Base-by-base conservation (phyloP, 2,888 invertebrate genomes). In the Cantharis rustica region DNA sequence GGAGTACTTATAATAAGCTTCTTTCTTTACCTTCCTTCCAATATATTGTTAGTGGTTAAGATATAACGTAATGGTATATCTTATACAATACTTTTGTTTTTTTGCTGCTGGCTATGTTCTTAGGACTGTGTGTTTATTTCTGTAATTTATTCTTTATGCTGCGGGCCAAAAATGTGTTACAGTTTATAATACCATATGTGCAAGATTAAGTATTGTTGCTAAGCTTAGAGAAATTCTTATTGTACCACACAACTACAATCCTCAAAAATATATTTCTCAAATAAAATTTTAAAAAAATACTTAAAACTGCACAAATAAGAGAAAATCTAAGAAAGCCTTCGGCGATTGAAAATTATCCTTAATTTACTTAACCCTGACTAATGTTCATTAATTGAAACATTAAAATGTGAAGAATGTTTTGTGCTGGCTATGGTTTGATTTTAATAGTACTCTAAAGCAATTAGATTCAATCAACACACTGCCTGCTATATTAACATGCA, bases 121-220 rank as follows among this genome's bases (percentile, higher is more conserved):
- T 74, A 74, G 78, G 75, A 76, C 66, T 70, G 72, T 16, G 63
- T 71, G 73, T 72, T 72, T 75, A 62, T 73, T 77, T 77, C 74
- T 74, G 23, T 68, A 31, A 47, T 73, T 62, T 61, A 47, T 20
- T 16, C 73, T 64, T 61, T 75, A 73, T 64, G 80, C 76, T 78
- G 26, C 69, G 61, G 77, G 80, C 73, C 77, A 75, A 75, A 77
- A 80, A 79, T 74, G 70, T 74, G 79, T 80, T 66, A 23, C 20
- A 66, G 13, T 66, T 66, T 66, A 66, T 20, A 20, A 20, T 66
- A 66, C 23, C 64, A 66, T 23, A 66, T 66, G 64, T 66, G 23
- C 20, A 20, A 66, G 17, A 66, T 66, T 20, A 66, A 20, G 20
- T 66, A 66, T 66, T 66, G 64, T 66, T 66, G 23, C 64, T 66